Evolutionary conservation across 2,113 vertebrate species (phyloP).

Genomic region (Phaetusa simplex): DNA sequence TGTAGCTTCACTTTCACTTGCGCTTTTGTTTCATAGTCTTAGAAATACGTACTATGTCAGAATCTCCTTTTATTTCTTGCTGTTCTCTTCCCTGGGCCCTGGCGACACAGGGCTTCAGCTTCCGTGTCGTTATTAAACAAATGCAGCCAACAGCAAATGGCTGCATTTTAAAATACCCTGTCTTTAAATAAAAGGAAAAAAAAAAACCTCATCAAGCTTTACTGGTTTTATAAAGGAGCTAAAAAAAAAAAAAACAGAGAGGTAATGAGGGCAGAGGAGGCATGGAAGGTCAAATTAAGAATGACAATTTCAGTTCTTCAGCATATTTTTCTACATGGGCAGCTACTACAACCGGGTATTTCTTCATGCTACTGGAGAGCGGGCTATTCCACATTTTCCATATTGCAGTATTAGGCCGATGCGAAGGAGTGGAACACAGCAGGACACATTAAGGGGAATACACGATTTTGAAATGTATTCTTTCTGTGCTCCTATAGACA

Average conservation of each 20-base stretch:
- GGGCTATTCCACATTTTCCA: background rate
- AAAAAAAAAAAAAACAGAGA: background rate
- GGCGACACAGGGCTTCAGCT: background rate
- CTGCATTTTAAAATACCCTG: background rate
- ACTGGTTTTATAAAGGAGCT: background rate
- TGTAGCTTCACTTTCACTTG: slow-evolving; percentile 40
- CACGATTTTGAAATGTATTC: background rate
- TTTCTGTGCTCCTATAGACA: background rate
- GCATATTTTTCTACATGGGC: background rate
- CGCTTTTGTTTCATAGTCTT: background rate
- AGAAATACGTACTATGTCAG: background rate
- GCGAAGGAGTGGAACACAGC: background rate
- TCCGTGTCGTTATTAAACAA: background rate
- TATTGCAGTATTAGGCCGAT: background rate
- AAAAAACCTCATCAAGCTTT: background rate
- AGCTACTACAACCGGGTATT: background rate
- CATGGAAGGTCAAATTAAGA: background rate
- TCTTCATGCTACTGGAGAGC: background rate
- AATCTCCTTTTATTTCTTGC: background rate
- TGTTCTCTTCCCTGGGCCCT: background rate
- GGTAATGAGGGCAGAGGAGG: background rate
- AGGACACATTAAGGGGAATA: background rate
- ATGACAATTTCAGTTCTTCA: background rate
- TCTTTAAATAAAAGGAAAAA: background rate
- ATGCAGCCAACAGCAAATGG: background rate